A percentile compares a stretch with the other conserved stretches of the same genome.
Evolutionary conservation across 2,888 invertebrate genomes (phyloP).

Genomic region (Cheilosia pagana): DNA sequence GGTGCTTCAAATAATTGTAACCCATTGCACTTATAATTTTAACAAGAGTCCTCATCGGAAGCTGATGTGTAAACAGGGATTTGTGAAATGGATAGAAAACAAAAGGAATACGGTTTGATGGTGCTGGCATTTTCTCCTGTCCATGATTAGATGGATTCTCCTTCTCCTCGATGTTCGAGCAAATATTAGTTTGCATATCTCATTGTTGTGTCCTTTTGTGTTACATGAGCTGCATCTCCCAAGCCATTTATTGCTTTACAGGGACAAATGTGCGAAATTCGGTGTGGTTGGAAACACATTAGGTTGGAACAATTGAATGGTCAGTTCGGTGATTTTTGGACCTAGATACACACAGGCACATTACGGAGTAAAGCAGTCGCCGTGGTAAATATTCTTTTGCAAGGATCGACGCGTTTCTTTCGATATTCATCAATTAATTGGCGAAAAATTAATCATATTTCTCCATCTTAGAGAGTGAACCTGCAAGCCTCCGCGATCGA

Average conservation of each 20-base stretch:
- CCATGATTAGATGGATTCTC: slow-evolving; percentile 48
- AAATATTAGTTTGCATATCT: slow-evolving; percentile 42
- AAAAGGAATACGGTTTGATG: slow-evolving; percentile 25
- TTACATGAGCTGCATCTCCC: not conserved
- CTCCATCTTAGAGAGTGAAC: too few species aligned
- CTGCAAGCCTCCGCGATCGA: too few species aligned
- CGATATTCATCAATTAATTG: too few species aligned
- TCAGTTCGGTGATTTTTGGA: too few species aligned
- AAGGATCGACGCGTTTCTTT: too few species aligned
- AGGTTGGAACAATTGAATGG: too few species aligned
- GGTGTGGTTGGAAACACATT: too few species aligned
- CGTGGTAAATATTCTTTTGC: too few species aligned
- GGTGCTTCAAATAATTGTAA: slow-evolving; percentile 73
- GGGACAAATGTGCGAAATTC: too few species aligned
- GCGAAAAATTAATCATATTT: too few species aligned
- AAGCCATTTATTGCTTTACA: not conserved
- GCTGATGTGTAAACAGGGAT: slow-evolving; percentile 69
- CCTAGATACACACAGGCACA: too few species aligned
- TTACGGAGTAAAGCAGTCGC: too few species aligned
- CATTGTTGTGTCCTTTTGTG: not conserved
- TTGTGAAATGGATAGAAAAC: slow-evolving; percentile 36
- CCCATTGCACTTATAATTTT: slow-evolving; percentile 74
- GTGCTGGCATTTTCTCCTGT: slow-evolving; percentile 19
- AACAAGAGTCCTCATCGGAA: slow-evolving; percentile 68
- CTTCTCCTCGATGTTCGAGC: slow-evolving; percentile 58